Evolutionary conservation across 2,888 invertebrate genomes (phyloP).

Genomic region (Amiota minor): DNA sequence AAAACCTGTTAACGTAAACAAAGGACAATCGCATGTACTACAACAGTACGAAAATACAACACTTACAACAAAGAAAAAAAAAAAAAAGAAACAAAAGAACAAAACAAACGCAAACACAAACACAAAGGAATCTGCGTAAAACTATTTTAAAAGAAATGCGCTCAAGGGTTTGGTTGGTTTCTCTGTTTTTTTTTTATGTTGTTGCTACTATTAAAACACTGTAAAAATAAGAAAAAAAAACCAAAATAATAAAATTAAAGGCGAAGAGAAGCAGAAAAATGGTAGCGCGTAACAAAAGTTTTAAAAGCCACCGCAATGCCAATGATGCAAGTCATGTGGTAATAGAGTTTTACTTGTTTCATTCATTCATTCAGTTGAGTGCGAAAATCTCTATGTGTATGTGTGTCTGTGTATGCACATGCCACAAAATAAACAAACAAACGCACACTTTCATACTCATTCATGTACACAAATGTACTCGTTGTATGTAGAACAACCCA

Average conservation of each 20-base stretch:
- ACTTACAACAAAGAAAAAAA: not conserved
- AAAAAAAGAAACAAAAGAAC: not conserved
- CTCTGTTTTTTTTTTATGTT: slow-evolving; percentile 22
- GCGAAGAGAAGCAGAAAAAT: too few species aligned
- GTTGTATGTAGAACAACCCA: slow-evolving; percentile 39
- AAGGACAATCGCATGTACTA: too few species aligned
- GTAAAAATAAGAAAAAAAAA: not conserved
- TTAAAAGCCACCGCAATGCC: slow-evolving; percentile 59
- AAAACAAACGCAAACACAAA: not conserved
- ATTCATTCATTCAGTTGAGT: not conserved
- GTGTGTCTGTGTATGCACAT: slow-evolving; percentile 16
- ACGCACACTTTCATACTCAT: not conserved
- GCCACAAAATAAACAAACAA: slow-evolving; percentile 7
- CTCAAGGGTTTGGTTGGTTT: slow-evolving; percentile 12
- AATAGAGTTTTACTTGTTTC: slow-evolving; percentile 45
- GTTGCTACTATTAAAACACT: slow-evolving; percentile 40
- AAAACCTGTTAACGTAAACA: too few species aligned
- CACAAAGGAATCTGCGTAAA: not conserved
- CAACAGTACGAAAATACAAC: too few species aligned
- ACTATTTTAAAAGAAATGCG: slow-evolving; percentile 2
- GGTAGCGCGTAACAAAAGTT: slow-evolving; percentile 47
- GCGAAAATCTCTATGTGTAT: not conserved
- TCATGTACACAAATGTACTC: slow-evolving; percentile 11
- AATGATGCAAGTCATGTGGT: slow-evolving; percentile 51
- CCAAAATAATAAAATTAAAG: slow-evolving; percentile 14